Evolutionary conservation across 2,888 invertebrate genomes (phyloP).

Genomic region (Timandra comae): DNA sequence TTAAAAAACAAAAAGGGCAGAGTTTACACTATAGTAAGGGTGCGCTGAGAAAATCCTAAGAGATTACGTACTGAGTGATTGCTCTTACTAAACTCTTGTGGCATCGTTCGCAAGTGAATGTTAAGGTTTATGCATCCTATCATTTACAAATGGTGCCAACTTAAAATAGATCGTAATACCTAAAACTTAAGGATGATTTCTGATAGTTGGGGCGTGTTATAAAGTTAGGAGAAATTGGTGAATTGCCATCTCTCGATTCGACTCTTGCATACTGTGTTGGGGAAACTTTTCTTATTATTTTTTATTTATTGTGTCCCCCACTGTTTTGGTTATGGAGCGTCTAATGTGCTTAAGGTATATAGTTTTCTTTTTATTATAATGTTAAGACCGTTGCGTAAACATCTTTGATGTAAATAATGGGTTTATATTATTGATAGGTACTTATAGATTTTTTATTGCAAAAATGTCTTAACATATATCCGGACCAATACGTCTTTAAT

Average conservation of each 20-base stretch:
- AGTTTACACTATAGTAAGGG: constrained; percentile 45
- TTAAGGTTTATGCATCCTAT: constrained; percentile 50
- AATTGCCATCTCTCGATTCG: constrained; percentile 49
- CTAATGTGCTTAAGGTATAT: constrained; percentile 28
- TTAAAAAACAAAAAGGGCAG: constrained; percentile 53
- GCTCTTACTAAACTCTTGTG: constrained; percentile 62
- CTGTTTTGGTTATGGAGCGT: constrained; percentile 39
- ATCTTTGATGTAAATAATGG: too few relatives aligned
- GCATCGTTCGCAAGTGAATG: constrained; percentile 56
- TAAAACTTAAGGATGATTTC: constrained; percentile 25
- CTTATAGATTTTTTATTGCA: too few relatives aligned
- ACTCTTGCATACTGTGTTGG: constrained; percentile 54
- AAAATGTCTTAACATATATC: too few relatives aligned
- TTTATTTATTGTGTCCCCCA: constrained; percentile 68
- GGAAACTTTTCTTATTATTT: constrained; percentile 74
- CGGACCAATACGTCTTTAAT: too few relatives aligned
- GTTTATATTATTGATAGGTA: too few relatives aligned
- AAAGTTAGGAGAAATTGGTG: constrained; percentile 39
- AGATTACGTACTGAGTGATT: constrained; percentile 75
- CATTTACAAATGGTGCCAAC: constrained; percentile 44
- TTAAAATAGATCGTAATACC: constrained; percentile 25
- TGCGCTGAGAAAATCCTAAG: constrained; percentile 64
- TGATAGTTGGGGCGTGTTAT: constrained; percentile 22
- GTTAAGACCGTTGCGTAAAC: too few relatives aligned
- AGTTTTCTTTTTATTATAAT: too few relatives aligned